Evolutionary conservation across 2,113 vertebrate genomes (phyloP), one percentile per base, ranked within the genome.

Genomic region (Macrotis lagotis): DNA sequence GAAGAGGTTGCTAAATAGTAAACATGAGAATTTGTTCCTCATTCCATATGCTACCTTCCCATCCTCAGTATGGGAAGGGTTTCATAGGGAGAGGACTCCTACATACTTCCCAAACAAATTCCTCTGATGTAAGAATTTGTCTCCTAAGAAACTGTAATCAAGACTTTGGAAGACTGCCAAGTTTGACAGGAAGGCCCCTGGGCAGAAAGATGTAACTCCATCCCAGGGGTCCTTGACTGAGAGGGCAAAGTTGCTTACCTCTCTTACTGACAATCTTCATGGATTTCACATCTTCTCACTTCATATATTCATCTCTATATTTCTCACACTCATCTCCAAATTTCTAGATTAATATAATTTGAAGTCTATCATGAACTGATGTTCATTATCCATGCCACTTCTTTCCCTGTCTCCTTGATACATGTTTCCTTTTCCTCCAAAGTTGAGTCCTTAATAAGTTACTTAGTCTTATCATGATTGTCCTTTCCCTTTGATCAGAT

Each of bases 361-460:
- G n/a, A n/a, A n/a, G n/a, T n/a, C n/a, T n/a, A n/a, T n/a, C n/a
- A n/a, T n/a, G n/a, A n/a, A 8, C 28, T 31, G 1, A 12, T 59
- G 55, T 2, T 31, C 55, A 2, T 59, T 59, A 28, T 31, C 55
- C 26, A 55, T 28, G 26, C 26, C 26, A 25, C 8, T 55, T 26
- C 1, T 10, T 28, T 55, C 53, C 25, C 28, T 59, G 1, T 14
- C 9, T 10, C 10, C 9, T 59, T 31, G 55, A 44, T 10, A n/a
- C 12, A 90, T 50, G 47, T 14, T 91, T 51, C n/a, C 44, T 12
- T 50, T 90, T 93, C 44, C 51, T 59, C 37, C 88, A 28, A 14
- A 3, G 31, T n/a, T 89, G 26, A 89, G 89, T 91, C 48, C 3
- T 90, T 93, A 93, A 91, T 92, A 92, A 44, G 52, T 83, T 47